phyloP scores from a whole-genome alignment of 2,113 vertebrate species.

The Puntigrus tetrazona region DNA sequence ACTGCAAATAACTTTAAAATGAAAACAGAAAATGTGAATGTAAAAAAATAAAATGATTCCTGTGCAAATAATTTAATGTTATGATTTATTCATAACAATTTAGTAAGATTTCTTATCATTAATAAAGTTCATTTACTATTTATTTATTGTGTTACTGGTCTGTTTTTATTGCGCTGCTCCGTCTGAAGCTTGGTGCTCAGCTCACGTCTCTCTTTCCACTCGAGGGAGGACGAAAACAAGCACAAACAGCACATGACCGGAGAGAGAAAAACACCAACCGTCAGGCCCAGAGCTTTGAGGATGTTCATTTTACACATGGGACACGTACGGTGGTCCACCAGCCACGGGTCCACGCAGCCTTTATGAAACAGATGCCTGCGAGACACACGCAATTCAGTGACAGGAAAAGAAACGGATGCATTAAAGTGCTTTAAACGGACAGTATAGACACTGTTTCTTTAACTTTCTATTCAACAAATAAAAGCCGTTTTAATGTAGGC shows the following conservation, averaged over 20 bases:
- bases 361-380: constrained; percentile 97
- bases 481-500: too few relatives aligned
- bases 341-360: constrained; percentile 97
- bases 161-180: neutral
- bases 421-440: too few relatives aligned
- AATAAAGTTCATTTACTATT: too few relatives aligned
- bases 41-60: neutral
- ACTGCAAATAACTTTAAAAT: too few relatives aligned
- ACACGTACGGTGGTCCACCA: constrained; percentile 95
- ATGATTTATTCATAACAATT: neutral
- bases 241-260: neutral
- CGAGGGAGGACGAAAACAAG: neutral
- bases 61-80: neutral
- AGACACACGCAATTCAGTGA: neutral
- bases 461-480: too few relatives aligned
- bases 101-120: too few relatives aligned
- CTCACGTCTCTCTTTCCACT: neutral
- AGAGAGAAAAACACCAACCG: constrained; percentile 74
- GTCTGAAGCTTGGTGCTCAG: neutral
- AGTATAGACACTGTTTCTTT: too few relatives aligned
- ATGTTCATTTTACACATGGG: constrained; percentile 99
- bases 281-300: constrained; percentile 95
- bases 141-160: too few relatives aligned
- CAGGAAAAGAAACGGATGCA: too few relatives aligned
- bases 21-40: too few relatives aligned